Evolutionary conservation across 1,140 invertebrate species (phyloP).

Genomic region (Mylabris phalerata): DNA sequence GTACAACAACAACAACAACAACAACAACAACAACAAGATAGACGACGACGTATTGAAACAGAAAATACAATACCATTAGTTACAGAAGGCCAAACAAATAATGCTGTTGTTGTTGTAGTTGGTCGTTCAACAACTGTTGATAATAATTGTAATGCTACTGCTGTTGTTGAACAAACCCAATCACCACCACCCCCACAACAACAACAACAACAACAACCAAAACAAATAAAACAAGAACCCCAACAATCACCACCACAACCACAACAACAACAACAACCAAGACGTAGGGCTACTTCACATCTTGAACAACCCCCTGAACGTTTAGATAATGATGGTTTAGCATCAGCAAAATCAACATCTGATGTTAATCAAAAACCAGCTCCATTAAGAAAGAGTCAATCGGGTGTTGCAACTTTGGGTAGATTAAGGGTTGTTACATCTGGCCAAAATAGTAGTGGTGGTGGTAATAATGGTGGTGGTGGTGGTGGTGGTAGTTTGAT

Average conservation of each 20-base stretch:
- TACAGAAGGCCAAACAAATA: constrained; percentile 45
- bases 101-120: constrained; percentile 9
- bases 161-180: constrained; percentile 24
- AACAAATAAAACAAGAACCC: too few relatives aligned
- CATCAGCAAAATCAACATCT: constrained; percentile 35
- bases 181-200: too few relatives aligned
- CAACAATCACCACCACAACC: too few relatives aligned
- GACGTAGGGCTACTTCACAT: constrained; percentile 38
- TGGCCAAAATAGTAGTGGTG: constrained; percentile 8
- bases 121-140: constrained; percentile 42
- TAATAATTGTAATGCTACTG: constrained; percentile 68
- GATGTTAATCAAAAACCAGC: constrained; percentile 35
- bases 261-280: not conserved
- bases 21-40: constrained; percentile 33
- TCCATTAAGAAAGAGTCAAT: constrained; percentile 39
- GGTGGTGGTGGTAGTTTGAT: constrained; percentile 29
- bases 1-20: constrained; percentile 25
- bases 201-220: too few relatives aligned
- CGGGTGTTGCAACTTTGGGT: constrained; percentile 50
- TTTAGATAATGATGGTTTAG: constrained; percentile 38
- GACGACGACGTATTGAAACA: constrained; percentile 46
- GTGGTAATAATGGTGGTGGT: constrained; percentile 5
- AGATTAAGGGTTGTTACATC: constrained; percentile 54
- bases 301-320: constrained; percentile 37
- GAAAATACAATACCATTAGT: constrained; percentile 45